Percentiles rank a stretch among this genome's conserved stretches.
Evolutionary conservation across 2,113 vertebrate genomes (phyloP).

Genomic region (Anseranas semipalmata): DNA sequence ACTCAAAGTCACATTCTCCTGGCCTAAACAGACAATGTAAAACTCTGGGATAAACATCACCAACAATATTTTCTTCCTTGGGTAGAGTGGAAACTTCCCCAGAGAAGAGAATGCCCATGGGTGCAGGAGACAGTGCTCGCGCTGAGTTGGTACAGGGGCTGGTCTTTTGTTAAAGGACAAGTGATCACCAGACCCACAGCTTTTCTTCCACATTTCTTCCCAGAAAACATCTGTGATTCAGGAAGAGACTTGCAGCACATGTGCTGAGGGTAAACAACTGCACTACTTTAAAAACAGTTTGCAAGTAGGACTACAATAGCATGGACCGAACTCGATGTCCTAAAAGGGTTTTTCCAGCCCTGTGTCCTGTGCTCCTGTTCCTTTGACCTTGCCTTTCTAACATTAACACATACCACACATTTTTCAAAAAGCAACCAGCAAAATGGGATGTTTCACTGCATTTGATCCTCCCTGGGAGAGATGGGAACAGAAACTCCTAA

Average conservation of each 20-base stretch:
- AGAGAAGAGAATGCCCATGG: not conserved
- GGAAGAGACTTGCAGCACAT: not conserved
- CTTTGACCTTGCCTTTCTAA: slow-evolving; percentile 60
- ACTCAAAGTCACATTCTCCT: not conserved
- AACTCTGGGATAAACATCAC: not conserved
- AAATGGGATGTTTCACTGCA: slow-evolving; percentile 55
- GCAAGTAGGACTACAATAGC: not conserved
- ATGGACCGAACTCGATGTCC: not conserved
- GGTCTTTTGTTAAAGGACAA: not conserved
- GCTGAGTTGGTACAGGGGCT: not conserved
- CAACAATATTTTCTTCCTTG: not conserved
- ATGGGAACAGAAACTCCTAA: slow-evolving; percentile 59
- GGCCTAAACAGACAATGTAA: not conserved
- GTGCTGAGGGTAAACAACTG: slow-evolving; percentile 25
- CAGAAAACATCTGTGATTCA: slow-evolving; percentile 12
- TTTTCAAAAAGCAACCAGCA: slow-evolving; percentile 45
- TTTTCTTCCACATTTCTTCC: slow-evolving; percentile 17
- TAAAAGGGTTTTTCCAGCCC: not conserved
- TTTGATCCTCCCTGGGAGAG: slow-evolving; percentile 50
- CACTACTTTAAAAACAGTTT: not conserved
- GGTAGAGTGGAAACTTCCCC: not conserved
- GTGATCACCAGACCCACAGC: not conserved
- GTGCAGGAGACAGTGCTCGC: not conserved
- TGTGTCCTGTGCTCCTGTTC: not conserved
- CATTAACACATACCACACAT: slow-evolving; percentile 54